Percentiles rank a stretch among this genome's conserved stretches.
Evolutionary conservation across 2,797 vertebrate genomes (phyloP).

Genomic region (Benthosema pterotum): DNA sequence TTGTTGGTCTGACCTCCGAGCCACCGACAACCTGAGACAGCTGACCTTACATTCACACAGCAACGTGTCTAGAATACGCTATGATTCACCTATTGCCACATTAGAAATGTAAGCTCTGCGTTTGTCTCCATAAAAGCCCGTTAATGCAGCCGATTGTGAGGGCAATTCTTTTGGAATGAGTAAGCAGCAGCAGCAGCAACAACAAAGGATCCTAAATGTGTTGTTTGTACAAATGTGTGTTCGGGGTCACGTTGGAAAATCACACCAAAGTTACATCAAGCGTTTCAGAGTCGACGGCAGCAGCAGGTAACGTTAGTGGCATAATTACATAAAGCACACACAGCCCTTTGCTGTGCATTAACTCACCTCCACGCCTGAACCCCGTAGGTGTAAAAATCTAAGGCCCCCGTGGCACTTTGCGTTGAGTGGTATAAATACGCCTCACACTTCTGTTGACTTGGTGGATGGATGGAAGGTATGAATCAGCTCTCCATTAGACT

Average conservation of each 20-base stretch:
- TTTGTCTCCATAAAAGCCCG: too few species aligned
- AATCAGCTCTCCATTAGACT: conserved; percentile 73
- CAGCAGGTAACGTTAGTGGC: conserved; percentile 52
- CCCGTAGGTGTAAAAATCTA: conserved; percentile 69
- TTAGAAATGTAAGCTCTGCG: too few species aligned
- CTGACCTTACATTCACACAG: too few species aligned
- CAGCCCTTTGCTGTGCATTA: conserved; percentile 63
- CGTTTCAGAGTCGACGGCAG: conserved; percentile 43
- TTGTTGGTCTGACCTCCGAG: too few species aligned
- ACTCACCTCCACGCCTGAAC: conserved; percentile 63
- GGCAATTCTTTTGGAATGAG: conserved; percentile 4
- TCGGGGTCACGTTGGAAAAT: conserved; percentile 20
- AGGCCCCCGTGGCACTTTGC: conserved; percentile 66
- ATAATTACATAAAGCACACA: conserved; percentile 57
- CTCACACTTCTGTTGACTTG: conserved; percentile 63
- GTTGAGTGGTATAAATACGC: conserved; percentile 63
- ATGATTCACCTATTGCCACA: too few species aligned
- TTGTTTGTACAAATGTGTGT: conserved; percentile 32
- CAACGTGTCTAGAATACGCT: too few species aligned
- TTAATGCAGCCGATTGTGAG: too few species aligned
- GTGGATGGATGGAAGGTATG: conserved; percentile 55
- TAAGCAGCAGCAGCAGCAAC: background rate
- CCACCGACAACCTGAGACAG: too few species aligned
- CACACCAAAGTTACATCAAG: conserved; percentile 28
- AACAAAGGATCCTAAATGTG: background rate